phyloP scores from a whole-genome alignment of 2,888 invertebrate genomes.

The Mystacides longicornis region DNA sequence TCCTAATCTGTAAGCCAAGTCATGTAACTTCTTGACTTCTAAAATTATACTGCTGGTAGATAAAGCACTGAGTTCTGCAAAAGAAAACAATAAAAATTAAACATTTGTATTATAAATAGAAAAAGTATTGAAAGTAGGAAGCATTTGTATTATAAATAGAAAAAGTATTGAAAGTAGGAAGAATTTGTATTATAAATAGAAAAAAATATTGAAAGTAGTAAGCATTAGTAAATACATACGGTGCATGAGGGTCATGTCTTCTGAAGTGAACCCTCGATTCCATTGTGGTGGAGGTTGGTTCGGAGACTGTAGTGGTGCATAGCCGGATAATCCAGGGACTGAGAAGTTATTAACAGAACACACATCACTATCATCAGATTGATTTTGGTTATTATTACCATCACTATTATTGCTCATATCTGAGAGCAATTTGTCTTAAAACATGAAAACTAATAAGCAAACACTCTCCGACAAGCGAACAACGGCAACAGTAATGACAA shows the following conservation, averaged over 20 bases:
- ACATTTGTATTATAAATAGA: background rate
- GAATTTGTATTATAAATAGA: background rate
- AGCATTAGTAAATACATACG: constrained; percentile 56
- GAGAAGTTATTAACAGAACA: constrained; percentile 30
- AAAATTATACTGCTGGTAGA: constrained; percentile 79
- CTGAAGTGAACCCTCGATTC: constrained; percentile 60
- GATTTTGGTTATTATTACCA: constrained; percentile 17
- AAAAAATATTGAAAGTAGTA: background rate
- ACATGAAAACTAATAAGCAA: constrained; percentile 5
- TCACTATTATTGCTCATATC: constrained; percentile 18
- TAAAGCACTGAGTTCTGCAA: constrained; percentile 63
- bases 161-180: background rate
- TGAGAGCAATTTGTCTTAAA: background rate
- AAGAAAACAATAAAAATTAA: background rate
- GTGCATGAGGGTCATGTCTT: constrained; percentile 68
- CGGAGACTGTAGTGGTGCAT: constrained; percentile 56
- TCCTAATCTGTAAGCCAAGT: constrained; percentile 89
- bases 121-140: background rate
- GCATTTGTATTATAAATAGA: background rate
- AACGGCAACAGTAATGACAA: background rate
- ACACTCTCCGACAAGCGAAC: constrained; percentile 11
- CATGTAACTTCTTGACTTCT: constrained; percentile 91
- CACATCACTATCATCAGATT: constrained; percentile 20
- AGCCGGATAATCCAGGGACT: constrained; percentile 89
- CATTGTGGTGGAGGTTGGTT: constrained; percentile 57